Conservation (phyloP, 2,113 vertebrate species). For the Excalfactoria chinensis region DNA sequence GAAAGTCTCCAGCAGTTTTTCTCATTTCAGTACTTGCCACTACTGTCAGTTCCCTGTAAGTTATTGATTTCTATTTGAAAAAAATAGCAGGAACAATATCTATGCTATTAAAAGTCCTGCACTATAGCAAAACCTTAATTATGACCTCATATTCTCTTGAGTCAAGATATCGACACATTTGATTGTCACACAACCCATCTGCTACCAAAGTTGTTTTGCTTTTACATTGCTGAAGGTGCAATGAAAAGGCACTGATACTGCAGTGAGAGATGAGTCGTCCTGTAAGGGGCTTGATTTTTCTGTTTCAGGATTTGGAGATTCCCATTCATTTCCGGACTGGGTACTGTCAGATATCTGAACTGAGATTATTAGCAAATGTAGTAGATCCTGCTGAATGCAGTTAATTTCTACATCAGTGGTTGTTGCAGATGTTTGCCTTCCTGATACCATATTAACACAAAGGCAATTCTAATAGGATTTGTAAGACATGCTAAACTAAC, state of each 20-base stretch:
- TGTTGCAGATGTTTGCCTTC: background rate
- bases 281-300: background rate
- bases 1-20: background rate
- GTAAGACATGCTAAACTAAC: background rate
- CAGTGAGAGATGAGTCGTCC: background rate
- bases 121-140: slow-evolving; percentile 45
- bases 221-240: background rate
- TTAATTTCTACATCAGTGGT: background rate
- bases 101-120: background rate
- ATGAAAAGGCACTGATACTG: background rate
- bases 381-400: background rate
- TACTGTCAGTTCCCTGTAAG: background rate
- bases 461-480: background rate
- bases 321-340: background rate
- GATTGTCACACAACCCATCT: slow-evolving; percentile 7
- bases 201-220: background rate
- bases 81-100: background rate
- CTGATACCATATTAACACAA: background rate
- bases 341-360: background rate
- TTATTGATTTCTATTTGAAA: slow-evolving; percentile 38
- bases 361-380: background rate
- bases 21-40: background rate
- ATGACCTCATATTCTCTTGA: background rate
- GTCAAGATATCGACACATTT: background rate
- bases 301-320: background rate